phyloP scores from a whole-genome alignment of 2,113 vertebrate genomes.

The Anguilla rostrata region DNA sequence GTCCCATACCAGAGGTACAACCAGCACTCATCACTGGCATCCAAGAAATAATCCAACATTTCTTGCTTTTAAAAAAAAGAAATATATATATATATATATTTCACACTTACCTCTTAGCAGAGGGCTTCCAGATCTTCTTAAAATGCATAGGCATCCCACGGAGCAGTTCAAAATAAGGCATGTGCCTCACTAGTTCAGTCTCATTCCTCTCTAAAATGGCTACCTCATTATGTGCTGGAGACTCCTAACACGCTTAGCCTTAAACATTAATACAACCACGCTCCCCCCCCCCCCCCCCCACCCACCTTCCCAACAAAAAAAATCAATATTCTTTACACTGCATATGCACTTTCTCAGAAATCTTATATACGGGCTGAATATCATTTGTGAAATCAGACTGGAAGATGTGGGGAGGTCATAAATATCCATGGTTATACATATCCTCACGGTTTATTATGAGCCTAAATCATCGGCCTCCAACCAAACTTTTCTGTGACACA shows the following conservation, averaged over 20 bases:
- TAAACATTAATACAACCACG: background rate
- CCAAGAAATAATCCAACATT: too few species aligned
- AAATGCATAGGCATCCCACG: background rate
- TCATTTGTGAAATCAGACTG: background rate
- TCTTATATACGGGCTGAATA: background rate
- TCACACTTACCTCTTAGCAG: conserved; percentile 25
- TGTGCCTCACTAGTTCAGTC: background rate
- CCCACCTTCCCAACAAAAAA: background rate
- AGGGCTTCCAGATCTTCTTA: background rate
- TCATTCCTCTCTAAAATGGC: background rate
- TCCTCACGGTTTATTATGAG: conserved; percentile 11
- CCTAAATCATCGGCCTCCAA: conserved; percentile 10
- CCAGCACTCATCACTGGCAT: background rate
- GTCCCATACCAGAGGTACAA: too few species aligned
- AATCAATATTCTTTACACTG: background rate
- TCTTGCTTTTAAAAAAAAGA: too few species aligned
- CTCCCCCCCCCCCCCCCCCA: too few species aligned
- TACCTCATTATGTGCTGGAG: background rate
- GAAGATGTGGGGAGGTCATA: background rate
- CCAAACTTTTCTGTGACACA: conserved; percentile 14
- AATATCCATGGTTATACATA: conserved; percentile 12
- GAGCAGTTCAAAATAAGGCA: background rate
- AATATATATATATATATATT: background rate
- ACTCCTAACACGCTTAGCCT: background rate
- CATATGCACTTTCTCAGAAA: background rate